Percentiles rank a stretch among this genome's conserved stretches.
phyloP scores from a whole-genome alignment of 2,113 vertebrate genomes.

The Microcebus ravelobensis region DNA sequence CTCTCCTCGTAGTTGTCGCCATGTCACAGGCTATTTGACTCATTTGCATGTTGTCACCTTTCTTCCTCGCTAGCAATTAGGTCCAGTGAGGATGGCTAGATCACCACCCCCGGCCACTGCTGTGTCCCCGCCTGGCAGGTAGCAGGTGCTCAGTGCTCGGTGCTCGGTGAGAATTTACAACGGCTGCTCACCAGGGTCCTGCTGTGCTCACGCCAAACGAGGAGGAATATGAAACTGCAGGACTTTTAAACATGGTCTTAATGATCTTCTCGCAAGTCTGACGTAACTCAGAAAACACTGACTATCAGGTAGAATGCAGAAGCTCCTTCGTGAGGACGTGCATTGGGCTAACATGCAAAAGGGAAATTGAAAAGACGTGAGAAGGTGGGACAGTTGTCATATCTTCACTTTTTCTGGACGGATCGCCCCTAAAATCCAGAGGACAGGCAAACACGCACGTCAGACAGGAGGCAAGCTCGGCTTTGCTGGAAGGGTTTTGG shows the following conservation, averaged over 20 bases:
- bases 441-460: fast-evolving
- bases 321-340: fast-evolving
- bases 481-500: background rate
- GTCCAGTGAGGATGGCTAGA: background rate
- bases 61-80: fast-evolving
- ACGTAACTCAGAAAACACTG: background rate
- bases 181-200: too few relatives aligned
- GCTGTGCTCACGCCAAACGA: too few relatives aligned
- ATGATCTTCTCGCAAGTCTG: background rate
- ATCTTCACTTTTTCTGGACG: background rate
- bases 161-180: too few relatives aligned
- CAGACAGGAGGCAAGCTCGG: background rate
- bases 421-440: background rate
- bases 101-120: too few relatives aligned
- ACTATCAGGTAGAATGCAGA: too few relatives aligned
- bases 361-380: background rate
- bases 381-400: fast-evolving
- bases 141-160: background rate
- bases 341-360: background rate
- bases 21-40: fast-evolving
- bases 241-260: background rate
- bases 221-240: background rate
- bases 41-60: too few relatives aligned
- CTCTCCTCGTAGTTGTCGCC: too few relatives aligned
- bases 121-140: background rate